Evolutionary conservation across 2,888 invertebrate genomes (phyloP).

Genomic region (Drosophila cognata): DNA sequence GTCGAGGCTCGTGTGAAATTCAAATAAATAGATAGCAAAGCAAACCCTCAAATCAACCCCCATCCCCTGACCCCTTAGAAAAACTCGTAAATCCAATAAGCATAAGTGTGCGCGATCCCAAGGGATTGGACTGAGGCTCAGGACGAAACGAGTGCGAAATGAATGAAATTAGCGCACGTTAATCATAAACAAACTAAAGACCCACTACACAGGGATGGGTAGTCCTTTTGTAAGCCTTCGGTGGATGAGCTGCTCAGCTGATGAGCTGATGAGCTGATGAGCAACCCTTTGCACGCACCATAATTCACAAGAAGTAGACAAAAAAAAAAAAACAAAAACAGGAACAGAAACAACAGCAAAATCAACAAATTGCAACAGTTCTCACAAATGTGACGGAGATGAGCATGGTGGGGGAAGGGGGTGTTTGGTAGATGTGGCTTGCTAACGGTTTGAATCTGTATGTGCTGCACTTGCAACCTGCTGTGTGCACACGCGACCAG

Average conservation of each 20-base stretch:
- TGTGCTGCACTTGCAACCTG: constrained; percentile 57
- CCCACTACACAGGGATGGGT: background rate
- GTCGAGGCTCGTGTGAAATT: constrained; percentile 66
- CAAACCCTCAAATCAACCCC: constrained; percentile 20
- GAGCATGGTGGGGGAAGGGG: background rate
- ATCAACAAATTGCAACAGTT: constrained; percentile 75
- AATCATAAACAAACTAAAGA: constrained; percentile 77
- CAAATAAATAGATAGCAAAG: constrained; percentile 47
- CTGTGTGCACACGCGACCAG: constrained; percentile 68
- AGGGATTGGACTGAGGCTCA: constrained; percentile 37
- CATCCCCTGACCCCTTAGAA: background rate
- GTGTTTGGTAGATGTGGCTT: constrained; percentile 7
- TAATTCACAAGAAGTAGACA: constrained; percentile 13
- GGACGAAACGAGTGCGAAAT: constrained; percentile 64
- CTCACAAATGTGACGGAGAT: constrained; percentile 49
- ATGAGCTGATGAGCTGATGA: constrained; percentile 24
- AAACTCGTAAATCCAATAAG: constrained; percentile 70
- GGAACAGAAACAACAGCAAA: constrained; percentile 15
- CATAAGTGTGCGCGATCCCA: constrained; percentile 69
- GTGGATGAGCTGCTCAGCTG: constrained; percentile 6
- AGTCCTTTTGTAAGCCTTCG: background rate
- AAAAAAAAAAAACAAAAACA: background rate
- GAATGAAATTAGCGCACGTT: constrained; percentile 80
- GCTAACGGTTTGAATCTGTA: constrained; percentile 2
- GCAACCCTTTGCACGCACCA: constrained; percentile 60